Base-by-base conservation (phyloP, 2,888 invertebrate species). In the Agonopterix arenella region DNA sequence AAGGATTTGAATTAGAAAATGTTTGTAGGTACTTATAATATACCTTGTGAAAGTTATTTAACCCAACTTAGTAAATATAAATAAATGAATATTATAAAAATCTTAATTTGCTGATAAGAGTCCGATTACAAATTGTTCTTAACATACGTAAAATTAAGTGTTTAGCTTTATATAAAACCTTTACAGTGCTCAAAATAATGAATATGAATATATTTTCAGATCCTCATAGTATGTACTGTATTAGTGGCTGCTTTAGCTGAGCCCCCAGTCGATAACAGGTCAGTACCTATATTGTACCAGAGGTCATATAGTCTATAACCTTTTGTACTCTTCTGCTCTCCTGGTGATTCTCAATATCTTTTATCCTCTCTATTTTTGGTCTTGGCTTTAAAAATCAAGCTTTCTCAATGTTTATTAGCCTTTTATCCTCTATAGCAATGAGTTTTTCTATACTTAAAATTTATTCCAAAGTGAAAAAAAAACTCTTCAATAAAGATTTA, bases 181-280 rank as follows among this genome's bases (percentile, higher is more conserved):
- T 38, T 38, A 37, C 2, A 18, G 3, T 18, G 18, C 18, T 8
- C 3, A 38, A 38, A 4, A 38, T 38, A 10, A 44, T 11, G 36
- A 50, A 38, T 44, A 36, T 16, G 38, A 9, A 10, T 47, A 41
- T 47, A 11, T 16, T 80, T 77, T 44, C 73, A 85, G 85, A 53
- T 71, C 40, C 47, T 80, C 18, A 44, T 76, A 54, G 53, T 70
- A 4, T 69, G 70, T 52, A 54, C 66, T 2, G 46, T 79, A 10
- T 62, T 72, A 28, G 76, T 61, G 0, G 64, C 70, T 0, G 52
- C 62, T 9, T 38, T 80, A 28, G 85, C 84, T 0, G 85, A 86
- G 49, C 85, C 85, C 0, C 85, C 84, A 0, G 78, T 85, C 0
- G 74, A 81, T 52, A 82, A 72, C 65, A 74, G 77, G 75, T 84